These are phyloP conservation scores for Nomada lathburiana DNA, from an alignment of 2,888 invertebrate genomes.

Conservation along the genomic window DNA sequence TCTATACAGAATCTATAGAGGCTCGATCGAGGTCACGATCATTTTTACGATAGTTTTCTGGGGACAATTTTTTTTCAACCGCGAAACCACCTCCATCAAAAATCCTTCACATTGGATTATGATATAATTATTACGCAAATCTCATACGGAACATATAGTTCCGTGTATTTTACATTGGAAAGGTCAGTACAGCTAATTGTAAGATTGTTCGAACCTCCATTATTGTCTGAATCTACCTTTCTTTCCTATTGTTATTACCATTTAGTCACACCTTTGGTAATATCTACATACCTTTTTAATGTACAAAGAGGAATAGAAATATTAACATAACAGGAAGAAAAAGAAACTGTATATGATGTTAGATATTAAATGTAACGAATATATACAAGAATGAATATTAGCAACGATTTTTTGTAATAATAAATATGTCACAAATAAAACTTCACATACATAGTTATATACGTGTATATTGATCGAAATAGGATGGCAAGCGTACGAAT, in stretches of 20 bases:
- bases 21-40: conserved; percentile 70
- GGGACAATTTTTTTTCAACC: conserved; percentile 50
- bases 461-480: too few species aligned
- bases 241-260: not conserved
- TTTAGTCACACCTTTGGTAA: conserved; percentile 26
- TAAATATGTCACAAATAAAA: too few species aligned
- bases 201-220: not conserved
- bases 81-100: conserved; percentile 37
- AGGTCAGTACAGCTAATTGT: not conserved
- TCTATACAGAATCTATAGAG: conserved; percentile 65
- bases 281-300: not conserved
- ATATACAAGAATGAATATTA: too few species aligned
- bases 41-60: conserved; percentile 70
- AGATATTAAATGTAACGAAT: too few species aligned
- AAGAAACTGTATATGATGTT: too few species aligned
- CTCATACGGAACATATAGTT: not conserved
- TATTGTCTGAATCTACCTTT: not conserved
- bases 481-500: too few species aligned
- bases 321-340: too few species aligned
- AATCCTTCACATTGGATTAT: not conserved
- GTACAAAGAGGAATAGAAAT: too few species aligned
- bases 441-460: too few species aligned
- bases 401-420: too few species aligned
- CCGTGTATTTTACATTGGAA: not conserved
- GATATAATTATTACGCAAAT: conserved; percentile 25